phyloP scores from a whole-genome alignment of 2,113 vertebrate genomes.

The Smithornis capensis region DNA sequence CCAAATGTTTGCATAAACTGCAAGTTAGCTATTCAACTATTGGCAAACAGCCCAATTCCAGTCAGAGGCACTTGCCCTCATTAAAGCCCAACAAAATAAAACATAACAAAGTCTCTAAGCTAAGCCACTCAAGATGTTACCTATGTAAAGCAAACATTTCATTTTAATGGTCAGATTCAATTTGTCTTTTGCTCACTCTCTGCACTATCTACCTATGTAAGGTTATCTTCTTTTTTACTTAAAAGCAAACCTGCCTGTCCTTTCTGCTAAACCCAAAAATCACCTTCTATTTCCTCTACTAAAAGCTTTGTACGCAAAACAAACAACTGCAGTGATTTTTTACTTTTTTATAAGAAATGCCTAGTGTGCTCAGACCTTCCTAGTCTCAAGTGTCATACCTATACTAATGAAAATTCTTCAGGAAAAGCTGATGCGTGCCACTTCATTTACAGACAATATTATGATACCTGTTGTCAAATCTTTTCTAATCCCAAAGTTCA shows the following conservation, averaged over 20 bases:
- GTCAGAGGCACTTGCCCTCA: conserved; percentile 36
- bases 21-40: conserved; percentile 42
- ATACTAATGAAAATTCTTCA: not conserved
- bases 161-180: not conserved
- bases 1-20: conserved; percentile 54
- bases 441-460: not conserved
- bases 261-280: not conserved
- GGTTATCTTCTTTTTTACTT: not conserved
- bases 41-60: conserved; percentile 36
- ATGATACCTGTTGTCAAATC: not conserved
- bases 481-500: not conserved
- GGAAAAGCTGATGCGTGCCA: not conserved
- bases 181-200: not conserved
- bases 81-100: conserved; percentile 48
- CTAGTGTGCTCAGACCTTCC: not conserved
- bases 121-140: conserved; percentile 18
- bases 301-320: not conserved
- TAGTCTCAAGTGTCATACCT: not conserved
- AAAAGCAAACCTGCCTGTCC: not conserved
- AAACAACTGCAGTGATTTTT: not conserved
- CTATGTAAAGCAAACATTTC: not conserved
- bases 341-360: not conserved
- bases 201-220: not conserved
- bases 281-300: not conserved
- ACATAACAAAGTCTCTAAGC: conserved; percentile 23